Conservation (phyloP, 2,797 vertebrate species). For the Pseudochirops cupreus region DNA sequence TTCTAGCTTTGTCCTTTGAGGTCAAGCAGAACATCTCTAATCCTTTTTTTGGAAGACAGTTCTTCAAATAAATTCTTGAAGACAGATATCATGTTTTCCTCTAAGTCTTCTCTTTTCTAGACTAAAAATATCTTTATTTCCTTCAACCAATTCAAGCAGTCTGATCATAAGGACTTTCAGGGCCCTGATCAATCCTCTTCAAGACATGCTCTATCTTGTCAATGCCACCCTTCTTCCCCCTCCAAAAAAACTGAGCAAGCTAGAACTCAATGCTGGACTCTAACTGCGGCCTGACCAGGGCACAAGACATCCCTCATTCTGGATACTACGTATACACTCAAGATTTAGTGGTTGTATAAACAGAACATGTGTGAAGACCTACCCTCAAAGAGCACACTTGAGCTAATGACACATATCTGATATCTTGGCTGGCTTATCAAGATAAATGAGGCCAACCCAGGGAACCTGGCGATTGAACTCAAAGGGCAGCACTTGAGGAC, state of each 20-base stretch:
- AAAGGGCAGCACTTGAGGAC: no score
- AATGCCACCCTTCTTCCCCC: not conserved
- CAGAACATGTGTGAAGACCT: not conserved
- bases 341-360: not conserved
- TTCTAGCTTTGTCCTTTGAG: not conserved
- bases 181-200: not conserved
- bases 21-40: not conserved
- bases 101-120: not conserved
- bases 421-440: not conserved
- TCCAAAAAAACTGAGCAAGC: not conserved
- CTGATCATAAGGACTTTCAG: not conserved
- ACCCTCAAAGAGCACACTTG: not conserved
- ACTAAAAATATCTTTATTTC: not conserved
- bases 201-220: not conserved
- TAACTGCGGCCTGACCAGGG: no score
- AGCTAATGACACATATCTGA: not conserved
- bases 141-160: not conserved
- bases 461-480: no score
- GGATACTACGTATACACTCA: not conserved
- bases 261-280: not conserved
- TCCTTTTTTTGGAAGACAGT: not conserved
- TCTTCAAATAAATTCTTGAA: not conserved
- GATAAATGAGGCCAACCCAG: not conserved
- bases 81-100: not conserved
- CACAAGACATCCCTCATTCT: not conserved